Evolutionary conservation across 2,888 invertebrate genomes (phyloP).

Genomic region (Oxystoma pomonae): DNA sequence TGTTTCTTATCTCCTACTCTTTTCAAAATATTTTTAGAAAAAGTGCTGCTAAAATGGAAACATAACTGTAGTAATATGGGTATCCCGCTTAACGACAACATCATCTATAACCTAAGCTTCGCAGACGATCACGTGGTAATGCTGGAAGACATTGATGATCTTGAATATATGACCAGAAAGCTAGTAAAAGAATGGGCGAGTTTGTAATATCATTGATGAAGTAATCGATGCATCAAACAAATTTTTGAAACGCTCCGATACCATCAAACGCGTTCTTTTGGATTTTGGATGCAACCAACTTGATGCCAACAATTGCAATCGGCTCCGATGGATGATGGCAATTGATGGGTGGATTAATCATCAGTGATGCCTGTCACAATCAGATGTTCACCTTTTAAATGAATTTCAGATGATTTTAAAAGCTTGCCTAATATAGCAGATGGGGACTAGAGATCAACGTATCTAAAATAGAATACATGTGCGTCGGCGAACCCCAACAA

Average conservation of each 20-base stretch:
- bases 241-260: too few relatives aligned
- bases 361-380: too few relatives aligned
- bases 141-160: background rate
- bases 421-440: background rate
- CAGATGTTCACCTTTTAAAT: too few relatives aligned
- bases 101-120: background rate
- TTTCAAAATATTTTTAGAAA: background rate
- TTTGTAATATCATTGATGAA: too few relatives aligned
- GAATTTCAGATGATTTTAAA: too few relatives aligned
- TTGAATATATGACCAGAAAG: background rate
- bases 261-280: too few relatives aligned
- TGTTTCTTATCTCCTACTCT: background rate
- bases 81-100: background rate
- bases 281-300: too few relatives aligned
- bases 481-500: background rate
- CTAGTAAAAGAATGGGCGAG: too few relatives aligned
- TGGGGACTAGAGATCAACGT: background rate
- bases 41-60: background rate
- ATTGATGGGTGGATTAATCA: too few relatives aligned
- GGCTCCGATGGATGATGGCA: too few relatives aligned
- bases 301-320: too few relatives aligned
- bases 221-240: too few relatives aligned
- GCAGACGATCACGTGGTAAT: background rate
- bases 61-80: background rate
- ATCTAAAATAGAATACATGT: background rate